Conservation (phyloP, 2,113 vertebrate genomes). For the Stegostoma tigrinum region DNA sequence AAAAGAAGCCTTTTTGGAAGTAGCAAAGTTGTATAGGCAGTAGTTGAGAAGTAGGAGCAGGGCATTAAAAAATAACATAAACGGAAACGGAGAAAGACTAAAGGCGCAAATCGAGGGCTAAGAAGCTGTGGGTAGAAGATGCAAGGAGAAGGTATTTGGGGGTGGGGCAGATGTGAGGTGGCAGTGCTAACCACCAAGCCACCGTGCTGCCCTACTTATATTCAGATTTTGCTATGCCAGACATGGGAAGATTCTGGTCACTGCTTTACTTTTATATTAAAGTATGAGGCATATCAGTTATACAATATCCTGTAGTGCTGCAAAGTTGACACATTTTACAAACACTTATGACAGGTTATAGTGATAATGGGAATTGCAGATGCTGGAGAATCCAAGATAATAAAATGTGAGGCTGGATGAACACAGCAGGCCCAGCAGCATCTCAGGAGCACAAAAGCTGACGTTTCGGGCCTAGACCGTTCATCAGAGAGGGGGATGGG, state of each 20-base stretch:
- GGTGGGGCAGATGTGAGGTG: background rate
- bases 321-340: background rate
- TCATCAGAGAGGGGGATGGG: no score
- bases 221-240: no score
- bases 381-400: no score
- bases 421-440: no score
- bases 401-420: no score
- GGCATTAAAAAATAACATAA: background rate
- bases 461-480: no score
- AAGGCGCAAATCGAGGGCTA: background rate
- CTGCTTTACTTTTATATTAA: background rate
- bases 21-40: background rate
- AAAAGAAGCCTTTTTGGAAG: background rate
- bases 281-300: background rate
- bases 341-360: no score
- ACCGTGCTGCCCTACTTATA: no score
- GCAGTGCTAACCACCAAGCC: no score
- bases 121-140: background rate
- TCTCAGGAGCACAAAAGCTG: no score
- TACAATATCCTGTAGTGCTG: background rate
- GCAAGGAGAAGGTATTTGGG: background rate
- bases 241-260: no score
- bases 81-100: background rate
- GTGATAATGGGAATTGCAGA: no score
- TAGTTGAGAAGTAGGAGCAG: background rate